These are phyloP conservation scores for Oligia strigilis DNA, from an alignment of 2,888 invertebrate species.

Conservation along the genomic window DNA sequence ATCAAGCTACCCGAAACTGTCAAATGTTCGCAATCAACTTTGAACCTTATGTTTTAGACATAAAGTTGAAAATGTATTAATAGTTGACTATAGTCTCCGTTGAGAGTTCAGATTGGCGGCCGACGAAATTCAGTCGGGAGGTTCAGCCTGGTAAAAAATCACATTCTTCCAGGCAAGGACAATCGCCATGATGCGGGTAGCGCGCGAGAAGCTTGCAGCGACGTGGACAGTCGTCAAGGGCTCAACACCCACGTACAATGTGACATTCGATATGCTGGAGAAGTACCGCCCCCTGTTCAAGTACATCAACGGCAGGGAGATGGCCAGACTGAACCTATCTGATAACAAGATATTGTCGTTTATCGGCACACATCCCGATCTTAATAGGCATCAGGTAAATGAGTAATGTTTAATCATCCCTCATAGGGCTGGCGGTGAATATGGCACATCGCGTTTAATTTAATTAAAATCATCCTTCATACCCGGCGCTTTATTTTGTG, in stretches of 20 bases:
- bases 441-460: no score
- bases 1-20: no score
- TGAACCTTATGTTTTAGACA: no score
- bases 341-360: slow-evolving; percentile 80
- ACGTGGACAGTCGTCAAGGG: slow-evolving; percentile 82
- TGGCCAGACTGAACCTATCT: slow-evolving; percentile 80
- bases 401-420: not conserved
- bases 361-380: slow-evolving; percentile 84
- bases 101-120: not conserved
- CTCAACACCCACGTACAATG: slow-evolving; percentile 47
- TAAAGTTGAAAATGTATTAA: not conserved
- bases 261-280: slow-evolving; percentile 78
- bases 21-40: no score
- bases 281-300: slow-evolving; percentile 84
- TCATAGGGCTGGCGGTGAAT: not conserved
- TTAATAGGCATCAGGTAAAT: slow-evolving; percentile 82
- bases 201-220: slow-evolving; percentile 80
- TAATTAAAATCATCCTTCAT: no score
- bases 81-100: not conserved
- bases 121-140: not conserved
- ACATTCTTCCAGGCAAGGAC: slow-evolving; percentile 77
- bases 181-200: slow-evolving; percentile 86
- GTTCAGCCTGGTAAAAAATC: not conserved
- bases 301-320: slow-evolving; percentile 82
- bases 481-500: no score